Evolutionary conservation across 2,113 vertebrate genomes (phyloP), one percentile per base, ranked within the genome.

Genomic region (Phyllostomus discolor): DNA sequence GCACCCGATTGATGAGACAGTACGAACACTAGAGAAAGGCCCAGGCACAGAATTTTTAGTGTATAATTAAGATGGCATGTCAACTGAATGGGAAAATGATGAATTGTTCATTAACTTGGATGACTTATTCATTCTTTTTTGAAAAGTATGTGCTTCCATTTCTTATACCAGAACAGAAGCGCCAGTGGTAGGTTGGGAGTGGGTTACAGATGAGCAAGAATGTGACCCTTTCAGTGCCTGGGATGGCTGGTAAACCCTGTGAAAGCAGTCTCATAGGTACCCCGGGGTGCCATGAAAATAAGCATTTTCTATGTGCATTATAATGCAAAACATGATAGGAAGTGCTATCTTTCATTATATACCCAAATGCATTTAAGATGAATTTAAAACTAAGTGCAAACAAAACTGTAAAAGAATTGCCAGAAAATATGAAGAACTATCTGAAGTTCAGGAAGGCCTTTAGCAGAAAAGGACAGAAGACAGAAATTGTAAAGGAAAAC

Each of bases 401-500:
- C 38, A 17, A 80, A 75, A 75, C 16, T 87, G 3, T 62, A 43
- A 73, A 90, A 92, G 26, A 80, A 48, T 16, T 19, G 15, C 3
- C 33, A 76, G 48, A 87, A 94, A 89, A 83, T 72, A 72, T 83
- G n/a, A 90, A 20, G 69, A 79, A 62, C 62, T 57, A 33, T 31
- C 41, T 83, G 90, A 26, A 10, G 19, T 41, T 35, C 26, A 54
- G 35, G 16, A 88, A 50, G 8, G 15, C 1, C 24, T 70, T 50
- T 46, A 33, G 26, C 72, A 72, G 52, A 75, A 43, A 59, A 66
- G 73, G 81, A 84, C 59, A 35, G 66, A 95, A 82, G 2, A n/a
- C 50, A 84, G n/a, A 95, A 70, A 26, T 90, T 90, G 24, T 81
- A 81, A 72, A 48, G 43, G 35, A 46, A 93, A 95, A 70, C 28